phyloP scores from a whole-genome alignment of 2,888 invertebrate species.

The Caenorhabditis sinica region DNA sequence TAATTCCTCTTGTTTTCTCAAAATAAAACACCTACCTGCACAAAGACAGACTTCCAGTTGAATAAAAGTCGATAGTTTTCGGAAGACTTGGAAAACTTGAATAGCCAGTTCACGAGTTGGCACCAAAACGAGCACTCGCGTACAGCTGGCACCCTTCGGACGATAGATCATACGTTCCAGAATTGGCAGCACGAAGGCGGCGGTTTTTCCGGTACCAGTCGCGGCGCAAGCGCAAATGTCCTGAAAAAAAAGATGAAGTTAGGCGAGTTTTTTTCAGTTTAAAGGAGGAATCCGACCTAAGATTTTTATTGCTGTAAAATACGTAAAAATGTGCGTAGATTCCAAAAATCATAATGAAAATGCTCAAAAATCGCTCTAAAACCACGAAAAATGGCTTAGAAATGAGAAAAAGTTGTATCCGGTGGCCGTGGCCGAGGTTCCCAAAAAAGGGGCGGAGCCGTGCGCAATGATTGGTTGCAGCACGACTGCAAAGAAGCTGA shows the following conservation, averaged over 20 bases:
- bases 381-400: too few relatives aligned
- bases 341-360: too few relatives aligned
- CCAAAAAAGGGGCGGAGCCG: too few relatives aligned
- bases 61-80: slow-evolving; percentile 93
- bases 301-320: too few relatives aligned
- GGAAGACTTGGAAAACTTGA: slow-evolving; percentile 96
- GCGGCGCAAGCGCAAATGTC: slow-evolving; percentile 99
- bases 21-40: slow-evolving; percentile 74
- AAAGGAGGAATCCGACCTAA: background rate
- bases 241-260: slow-evolving; percentile 44
- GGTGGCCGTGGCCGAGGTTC: too few relatives aligned
- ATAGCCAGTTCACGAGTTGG: slow-evolving; percentile 98
- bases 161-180: slow-evolving; percentile 94
- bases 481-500: too few relatives aligned
- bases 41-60: slow-evolving; percentile 84
- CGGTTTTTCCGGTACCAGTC: slow-evolving; percentile 96
- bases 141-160: slow-evolving; percentile 86
- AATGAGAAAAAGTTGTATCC: too few relatives aligned
- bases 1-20: background rate
- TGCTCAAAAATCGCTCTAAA: too few relatives aligned
- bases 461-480: too few relatives aligned
- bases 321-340: too few relatives aligned
- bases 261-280: too few relatives aligned
- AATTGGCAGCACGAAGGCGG: slow-evolving; percentile 98
- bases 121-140: slow-evolving; percentile 93